Conservation (phyloP, 2,888 invertebrate species). For the Pristionchus japonicus region DNA sequence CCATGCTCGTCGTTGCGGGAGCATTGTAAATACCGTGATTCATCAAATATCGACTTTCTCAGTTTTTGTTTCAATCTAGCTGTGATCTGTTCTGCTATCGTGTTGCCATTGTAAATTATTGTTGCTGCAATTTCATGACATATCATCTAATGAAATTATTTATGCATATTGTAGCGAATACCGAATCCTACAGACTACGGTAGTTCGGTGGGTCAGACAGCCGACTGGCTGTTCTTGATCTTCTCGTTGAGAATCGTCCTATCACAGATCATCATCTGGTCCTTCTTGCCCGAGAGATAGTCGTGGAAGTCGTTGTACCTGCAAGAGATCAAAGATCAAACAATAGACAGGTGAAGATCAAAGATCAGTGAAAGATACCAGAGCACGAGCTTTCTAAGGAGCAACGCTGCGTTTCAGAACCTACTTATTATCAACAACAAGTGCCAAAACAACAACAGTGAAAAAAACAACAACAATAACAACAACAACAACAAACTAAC, state of each 20-base stretch:
- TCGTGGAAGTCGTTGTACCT: slow-evolving; percentile 44
- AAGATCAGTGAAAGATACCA: neutral
- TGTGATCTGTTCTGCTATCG: slow-evolving; percentile 20
- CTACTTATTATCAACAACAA: too few relatives aligned
- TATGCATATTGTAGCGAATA: neutral
- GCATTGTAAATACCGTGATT: neutral
- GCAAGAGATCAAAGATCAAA: neutral
- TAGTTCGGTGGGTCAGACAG: neutral
- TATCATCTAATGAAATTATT: neutral
- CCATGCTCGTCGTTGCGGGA: slow-evolving; percentile 33
- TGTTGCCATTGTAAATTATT: slow-evolving; percentile 19
- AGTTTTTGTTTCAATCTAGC: too few relatives aligned
- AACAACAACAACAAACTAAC: neutral
- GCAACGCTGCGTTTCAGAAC: too few relatives aligned
- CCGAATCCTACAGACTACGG: neutral
- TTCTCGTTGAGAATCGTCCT: neutral
- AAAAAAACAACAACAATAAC: too few relatives aligned
- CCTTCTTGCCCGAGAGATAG: slow-evolving; percentile 47
- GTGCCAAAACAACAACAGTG: too few relatives aligned
- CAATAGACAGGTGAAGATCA: too few relatives aligned
- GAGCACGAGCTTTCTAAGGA: too few relatives aligned
- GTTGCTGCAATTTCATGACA: neutral
- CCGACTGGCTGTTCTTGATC: neutral
- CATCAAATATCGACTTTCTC: neutral
- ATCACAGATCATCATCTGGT: slow-evolving; percentile 64